Conservation (phyloP, 2,797 vertebrate genomes). For the Bufotes viridis region DNA sequence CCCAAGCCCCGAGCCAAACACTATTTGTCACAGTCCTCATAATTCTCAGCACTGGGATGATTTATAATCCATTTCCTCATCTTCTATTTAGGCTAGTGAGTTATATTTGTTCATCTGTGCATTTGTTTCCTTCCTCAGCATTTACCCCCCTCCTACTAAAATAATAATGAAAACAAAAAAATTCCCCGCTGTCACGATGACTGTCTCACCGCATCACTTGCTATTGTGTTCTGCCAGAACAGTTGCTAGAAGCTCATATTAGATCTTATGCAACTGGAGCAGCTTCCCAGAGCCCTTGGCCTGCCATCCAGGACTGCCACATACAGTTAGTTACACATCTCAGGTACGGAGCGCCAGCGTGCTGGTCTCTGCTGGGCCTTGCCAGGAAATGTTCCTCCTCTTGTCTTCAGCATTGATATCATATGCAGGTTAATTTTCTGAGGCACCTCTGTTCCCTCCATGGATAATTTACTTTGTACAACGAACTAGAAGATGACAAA, state of each 20-base stretch:
- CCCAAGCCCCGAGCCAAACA: background rate
- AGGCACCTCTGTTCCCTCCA: background rate
- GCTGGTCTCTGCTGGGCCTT: slow-evolving; percentile 37
- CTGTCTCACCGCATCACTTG: slow-evolving; percentile 63
- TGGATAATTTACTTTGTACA: background rate
- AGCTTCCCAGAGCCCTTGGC: slow-evolving; percentile 51
- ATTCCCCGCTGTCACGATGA: slow-evolving; percentile 61
- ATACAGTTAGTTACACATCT: slow-evolving; percentile 55
- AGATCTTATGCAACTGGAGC: slow-evolving; percentile 65
- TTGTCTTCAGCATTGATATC: slow-evolving; percentile 13
- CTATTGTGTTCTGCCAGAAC: slow-evolving; percentile 64
- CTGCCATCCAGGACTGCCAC: slow-evolving; percentile 45
- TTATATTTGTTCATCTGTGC: slow-evolving; percentile 23
- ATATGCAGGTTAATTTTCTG: background rate
- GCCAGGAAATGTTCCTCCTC: slow-evolving; percentile 23
- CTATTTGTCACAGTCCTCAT: slow-evolving; percentile 23
- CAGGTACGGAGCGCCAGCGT: slow-evolving; percentile 16
- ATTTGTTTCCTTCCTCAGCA: background rate
- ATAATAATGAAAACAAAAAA: slow-evolving; percentile 3
- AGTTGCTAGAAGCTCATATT: slow-evolving; percentile 67
- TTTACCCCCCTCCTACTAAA: slow-evolving; percentile 6
- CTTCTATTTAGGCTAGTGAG: slow-evolving; percentile 19
- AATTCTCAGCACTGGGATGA: slow-evolving; percentile 4
- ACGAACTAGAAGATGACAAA: background rate
- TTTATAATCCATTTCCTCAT: slow-evolving; percentile 26